Base-by-base conservation (phyloP, 2,113 vertebrate genomes). In the Monopterus albus region DNA sequence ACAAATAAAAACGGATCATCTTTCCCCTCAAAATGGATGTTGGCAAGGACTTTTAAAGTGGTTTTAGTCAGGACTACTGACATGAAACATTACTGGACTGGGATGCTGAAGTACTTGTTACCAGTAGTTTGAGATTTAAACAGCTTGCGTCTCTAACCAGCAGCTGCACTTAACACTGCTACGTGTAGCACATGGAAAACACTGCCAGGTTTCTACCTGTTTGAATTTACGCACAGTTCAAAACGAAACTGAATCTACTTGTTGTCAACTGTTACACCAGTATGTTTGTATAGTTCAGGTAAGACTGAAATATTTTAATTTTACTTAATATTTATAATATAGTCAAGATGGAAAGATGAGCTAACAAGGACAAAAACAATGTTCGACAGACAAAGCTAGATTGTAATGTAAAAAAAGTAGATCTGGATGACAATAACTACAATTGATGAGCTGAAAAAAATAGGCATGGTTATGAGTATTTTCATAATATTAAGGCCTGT, bases 401-500 rank as follows among this genome's bases (percentile, higher is more conserved):
- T 68, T 82, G 85, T 87, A 72, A 59, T 84, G 67, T 81, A 59
- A 39, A 73, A 73, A 61, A 49, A 36, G 70, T 72, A 82, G 85
- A 88, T 79, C 85, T 65, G 75, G 78, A 49, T 77, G 72, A 88
- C 51, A 65, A 75, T 63, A 64, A 80, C 36, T 46, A 75, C 75
- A 67, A 76, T 46, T 53, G 83, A 47, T 68, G 23, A 79, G 77
- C 83, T 64, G 46, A 74, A 73, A 71, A 39, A 76, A 90, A 79
- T 71, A 82, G 89, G 91, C 91, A 91, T 90, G 89, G 84, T 91
- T 86, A 84, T 88, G 83, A 89, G 83, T 89, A 91, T 91, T 92
- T 92, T 92, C 88, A 91, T 91, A 91, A 89, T 88, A 84, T 87
- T 85, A 86, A 90, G 85, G 88, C 88, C 89, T 92, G 89, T 91